Base-by-base conservation (phyloP, 1,140 invertebrate species). In the Ephestia elutella region DNA sequence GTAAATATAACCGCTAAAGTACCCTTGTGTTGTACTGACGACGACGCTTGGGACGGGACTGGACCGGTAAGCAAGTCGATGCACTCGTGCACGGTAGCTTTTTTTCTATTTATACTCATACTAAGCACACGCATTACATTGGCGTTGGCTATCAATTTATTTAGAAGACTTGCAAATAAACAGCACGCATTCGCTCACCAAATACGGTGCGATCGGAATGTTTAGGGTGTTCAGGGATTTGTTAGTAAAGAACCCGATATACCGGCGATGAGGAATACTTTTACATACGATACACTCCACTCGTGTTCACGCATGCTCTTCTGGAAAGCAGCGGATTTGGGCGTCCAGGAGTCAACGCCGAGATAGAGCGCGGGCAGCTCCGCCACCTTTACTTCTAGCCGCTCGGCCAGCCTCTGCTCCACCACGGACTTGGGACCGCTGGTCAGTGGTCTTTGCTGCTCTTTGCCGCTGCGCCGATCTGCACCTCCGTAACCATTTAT, bases 281-380 rank as follows among this genome's bases (percentile, higher is more conserved):
- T 44, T 87, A 90, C 89, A 78, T 90, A 90, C 89, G 87, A 89
- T 73, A 89, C 82, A 73, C 89, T 90, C 86, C 86, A 90, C 76
- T 90, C 89, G 80, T 90, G 89, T 56, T 90, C 87, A 56, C 82
- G 83, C 80, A 90, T 88, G 70, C 80, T 88, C 80, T 87, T 87
- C 80, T 84, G 86, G 79, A 90, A 90, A 56, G 83, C 82, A 66
- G 82, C 78, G 11, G 89, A 93, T 85, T 92, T 92, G 68, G 90
- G 90, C 72, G 92, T 92, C 92, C 92, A 93, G 54, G 90, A 90
- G 63, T 86, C 83, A 71, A 92, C 87, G 60, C 91, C 90, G 58
- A 91, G 89, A 76, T 92, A 92, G 57, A 93, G 88, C 58, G 92
- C 90, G 17, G 91, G 91, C 80, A 92, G 90, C 72, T 90, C 89